Base-by-base conservation (phyloP, 2,888 invertebrate species). In the Exephanes ischioxanthus region DNA sequence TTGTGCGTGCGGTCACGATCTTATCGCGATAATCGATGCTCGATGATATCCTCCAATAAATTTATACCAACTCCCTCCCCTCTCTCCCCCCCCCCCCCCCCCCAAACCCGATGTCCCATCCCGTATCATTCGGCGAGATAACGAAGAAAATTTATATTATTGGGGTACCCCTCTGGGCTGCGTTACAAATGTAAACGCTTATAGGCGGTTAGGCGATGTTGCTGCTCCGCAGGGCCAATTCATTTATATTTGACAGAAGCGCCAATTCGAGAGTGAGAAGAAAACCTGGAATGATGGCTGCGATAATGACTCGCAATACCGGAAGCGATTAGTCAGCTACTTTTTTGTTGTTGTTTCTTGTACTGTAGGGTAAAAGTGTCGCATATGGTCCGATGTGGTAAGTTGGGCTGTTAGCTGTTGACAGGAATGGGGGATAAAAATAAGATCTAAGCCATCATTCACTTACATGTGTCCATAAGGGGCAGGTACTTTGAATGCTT, bases 31-130 rank as follows among this genome's bases (percentile, higher is more conserved):
- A 93, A 93, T 93, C 93, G 93, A 90, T 89, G 87, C 89, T 92
- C 92, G 93, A 93, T 93, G 93, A 93, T 93, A 92, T 92, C 91
- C 91, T 89, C 90, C 93, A 92, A 93, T 94, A 93, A 93, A 93
- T 93, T 93, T 84, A 22, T 41, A 14, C 71, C 83, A 1, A 51
- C 51, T 66, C 55, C 58, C 22, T 0, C 55, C 45, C 55, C 55
- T 48, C 22, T 0, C 55, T 33, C 55, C 53, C 41, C 19, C 55
- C 22, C 22, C 61, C 14, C 22, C 4, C 26, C 0, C 11, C 9
- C 11, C 22, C 9, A 11, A 26, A 14, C 58, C 5, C 58, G 11
- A 58, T 26, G 45, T 55, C 30, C 61, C n/a, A 61, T 41, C 67
- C 67, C 67, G 41, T n/a, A 67, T 41, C 67, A 37, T 41, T 67